Conservation (phyloP, 1,140 invertebrate species). For the Drosophila seguyi region DNA sequence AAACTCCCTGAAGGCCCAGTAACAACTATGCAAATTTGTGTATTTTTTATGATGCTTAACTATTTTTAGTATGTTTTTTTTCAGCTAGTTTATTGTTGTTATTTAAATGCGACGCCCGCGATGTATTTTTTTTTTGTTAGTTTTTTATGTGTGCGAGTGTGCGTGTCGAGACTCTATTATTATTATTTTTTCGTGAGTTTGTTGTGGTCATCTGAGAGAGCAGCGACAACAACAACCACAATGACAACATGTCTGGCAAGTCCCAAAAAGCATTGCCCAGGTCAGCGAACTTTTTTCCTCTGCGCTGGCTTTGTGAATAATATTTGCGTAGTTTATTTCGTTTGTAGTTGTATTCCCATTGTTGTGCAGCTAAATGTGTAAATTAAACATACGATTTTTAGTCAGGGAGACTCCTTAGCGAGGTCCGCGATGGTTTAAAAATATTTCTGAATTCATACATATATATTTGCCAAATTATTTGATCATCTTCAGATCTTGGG, state of each 20-base stretch:
- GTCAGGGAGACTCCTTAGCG: conserved; percentile 43
- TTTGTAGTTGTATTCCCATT: conserved; percentile 51
- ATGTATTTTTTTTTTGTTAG: conserved; percentile 21
- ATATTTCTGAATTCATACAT: conserved; percentile 40
- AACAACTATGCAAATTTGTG: conserved; percentile 78
- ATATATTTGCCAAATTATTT: conserved; percentile 40
- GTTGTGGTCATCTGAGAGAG: conserved; percentile 68
- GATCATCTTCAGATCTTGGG: conserved; percentile 30
- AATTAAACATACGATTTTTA: conserved; percentile 53
- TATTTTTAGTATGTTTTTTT: conserved; percentile 75
- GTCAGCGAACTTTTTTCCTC: conserved; percentile 73
- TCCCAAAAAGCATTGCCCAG: conserved; percentile 74
- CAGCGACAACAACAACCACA: conserved; percentile 48
- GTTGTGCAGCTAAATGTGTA: conserved; percentile 64
- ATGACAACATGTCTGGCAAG: conserved; percentile 70
- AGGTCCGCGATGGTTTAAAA: conserved; percentile 20
- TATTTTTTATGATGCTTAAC: conserved; percentile 78
- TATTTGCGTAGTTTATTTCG: conserved; percentile 57
- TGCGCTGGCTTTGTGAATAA: conserved; percentile 50
- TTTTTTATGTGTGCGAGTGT: conserved; percentile 38
- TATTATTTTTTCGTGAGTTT: conserved; percentile 51
- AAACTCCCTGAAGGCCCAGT: conserved; percentile 58
- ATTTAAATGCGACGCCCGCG: conserved; percentile 74
- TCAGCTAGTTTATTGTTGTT: conserved; percentile 64
- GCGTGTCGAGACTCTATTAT: conserved; percentile 59